Percentiles rank a stretch among this genome's conserved stretches.
Conservation (phyloP, 2,797 vertebrate genomes). For the Spinus pinus region DNA sequence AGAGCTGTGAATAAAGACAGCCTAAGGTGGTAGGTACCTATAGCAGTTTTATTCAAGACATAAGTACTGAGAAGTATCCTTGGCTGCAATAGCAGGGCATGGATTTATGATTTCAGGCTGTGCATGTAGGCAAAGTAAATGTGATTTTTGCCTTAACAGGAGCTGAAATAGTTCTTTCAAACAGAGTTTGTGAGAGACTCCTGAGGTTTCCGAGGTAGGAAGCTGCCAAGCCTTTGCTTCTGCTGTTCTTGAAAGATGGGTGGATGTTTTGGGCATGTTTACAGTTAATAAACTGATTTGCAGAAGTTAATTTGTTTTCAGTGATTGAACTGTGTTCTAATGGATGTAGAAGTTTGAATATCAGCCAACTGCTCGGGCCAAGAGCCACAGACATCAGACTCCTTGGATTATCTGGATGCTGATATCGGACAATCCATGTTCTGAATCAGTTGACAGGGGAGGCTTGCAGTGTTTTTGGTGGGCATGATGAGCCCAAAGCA, state of each 20-base stretch:
- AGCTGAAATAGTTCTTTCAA: neutral
- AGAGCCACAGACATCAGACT: neutral
- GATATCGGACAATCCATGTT: neutral
- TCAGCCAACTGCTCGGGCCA: neutral
- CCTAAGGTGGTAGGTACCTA: neutral
- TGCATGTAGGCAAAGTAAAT: neutral
- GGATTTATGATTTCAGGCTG: neutral
- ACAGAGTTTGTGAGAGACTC: neutral
- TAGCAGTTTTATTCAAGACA: neutral
- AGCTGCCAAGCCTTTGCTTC: neutral
- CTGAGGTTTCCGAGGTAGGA: constrained; percentile 18
- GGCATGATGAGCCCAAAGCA: neutral
- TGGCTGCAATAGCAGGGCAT: neutral
- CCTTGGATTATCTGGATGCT: neutral
- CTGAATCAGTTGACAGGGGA: neutral
- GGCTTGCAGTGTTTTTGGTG: neutral
- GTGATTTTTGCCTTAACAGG: neutral
- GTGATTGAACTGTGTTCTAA: neutral
- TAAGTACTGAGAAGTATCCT: neutral
- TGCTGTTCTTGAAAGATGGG: neutral
- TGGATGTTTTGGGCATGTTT: neutral
- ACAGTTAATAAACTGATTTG: neutral
- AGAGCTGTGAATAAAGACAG: neutral
- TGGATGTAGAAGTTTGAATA: neutral
- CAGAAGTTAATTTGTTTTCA: neutral